A percentile compares a stretch with the other conserved stretches of the same genome.
These are phyloP conservation scores for Sthenelais limicola DNA, from an alignment of 2,888 invertebrate species.

Conservation along the genomic window DNA sequence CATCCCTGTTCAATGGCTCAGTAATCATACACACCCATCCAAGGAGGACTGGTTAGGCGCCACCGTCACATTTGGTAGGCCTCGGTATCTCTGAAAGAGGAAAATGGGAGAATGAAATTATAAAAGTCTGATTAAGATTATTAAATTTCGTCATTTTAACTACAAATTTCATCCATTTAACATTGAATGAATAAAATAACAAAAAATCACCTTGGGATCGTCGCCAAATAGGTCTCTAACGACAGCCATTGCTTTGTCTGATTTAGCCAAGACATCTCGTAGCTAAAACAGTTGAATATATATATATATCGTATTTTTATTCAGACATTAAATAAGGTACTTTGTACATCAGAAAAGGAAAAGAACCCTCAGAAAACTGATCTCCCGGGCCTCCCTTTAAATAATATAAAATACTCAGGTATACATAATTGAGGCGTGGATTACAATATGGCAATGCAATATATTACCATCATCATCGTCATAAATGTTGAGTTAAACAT, in stretches of 20 bases:
- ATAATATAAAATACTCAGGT: no score
- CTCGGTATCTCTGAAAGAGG: conserved; percentile 59
- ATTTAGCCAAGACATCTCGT: conserved; percentile 61
- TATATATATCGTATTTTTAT: no score
- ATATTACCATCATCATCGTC: no score
- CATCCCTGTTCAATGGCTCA: no score
- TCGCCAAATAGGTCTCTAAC: conserved; percentile 68
- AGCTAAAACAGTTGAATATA: conserved; percentile 54
- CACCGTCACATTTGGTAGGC: conserved; percentile 63
- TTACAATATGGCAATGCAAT: no score
- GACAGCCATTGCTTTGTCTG: conserved; percentile 66
- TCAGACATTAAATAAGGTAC: no score
- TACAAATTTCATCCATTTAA: neutral
- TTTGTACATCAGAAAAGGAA: no score
- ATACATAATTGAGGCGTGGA: no score
- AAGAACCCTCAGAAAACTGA: no score
- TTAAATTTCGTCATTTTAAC: neutral
- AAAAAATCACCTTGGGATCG: conserved; percentile 60
- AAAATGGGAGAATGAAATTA: neutral
- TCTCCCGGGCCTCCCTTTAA: no score
- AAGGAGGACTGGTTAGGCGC: conserved; percentile 53
- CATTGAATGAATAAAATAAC: conserved; percentile 8
- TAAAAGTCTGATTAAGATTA: neutral
- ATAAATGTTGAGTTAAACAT: no score
- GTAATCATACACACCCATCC: conserved; percentile 24